These are phyloP conservation scores for Campoplex nolae DNA, from an alignment of 2,888 invertebrate genomes.

Conservation along the genomic window DNA sequence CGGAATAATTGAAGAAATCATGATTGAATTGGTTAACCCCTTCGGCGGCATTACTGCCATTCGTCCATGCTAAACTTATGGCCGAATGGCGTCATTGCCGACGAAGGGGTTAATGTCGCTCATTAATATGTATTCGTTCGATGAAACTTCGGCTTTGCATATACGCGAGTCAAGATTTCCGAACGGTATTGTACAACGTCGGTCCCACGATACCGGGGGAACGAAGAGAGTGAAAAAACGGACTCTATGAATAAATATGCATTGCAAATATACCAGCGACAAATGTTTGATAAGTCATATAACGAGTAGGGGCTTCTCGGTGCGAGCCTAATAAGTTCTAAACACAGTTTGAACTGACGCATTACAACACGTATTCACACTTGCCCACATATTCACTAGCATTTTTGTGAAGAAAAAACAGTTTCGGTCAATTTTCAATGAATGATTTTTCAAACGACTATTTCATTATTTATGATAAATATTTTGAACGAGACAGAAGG, in stretches of 20 bases:
- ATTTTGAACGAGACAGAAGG: not conserved
- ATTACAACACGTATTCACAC: conserved; percentile 10
- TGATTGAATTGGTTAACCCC: not conserved
- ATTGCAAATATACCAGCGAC: conserved; percentile 45
- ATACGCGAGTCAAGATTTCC: not conserved
- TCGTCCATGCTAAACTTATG: no score
- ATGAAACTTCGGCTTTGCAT: not conserved
- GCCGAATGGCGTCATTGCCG: no score
- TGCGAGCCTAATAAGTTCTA: conserved; percentile 9
- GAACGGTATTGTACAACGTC: not conserved
- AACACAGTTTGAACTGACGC: conserved; percentile 22
- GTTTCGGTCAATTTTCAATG: not conserved
- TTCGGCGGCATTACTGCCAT: not conserved
- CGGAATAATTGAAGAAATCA: not conserved
- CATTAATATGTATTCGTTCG: not conserved
- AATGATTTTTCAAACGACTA: not conserved
- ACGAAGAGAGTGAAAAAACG: conserved; percentile 4
- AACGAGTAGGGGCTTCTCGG: conserved; percentile 2
- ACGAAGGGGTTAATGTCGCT: no score
- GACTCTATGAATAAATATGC: conserved; percentile 38
- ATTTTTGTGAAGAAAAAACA: not conserved
- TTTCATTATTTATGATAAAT: not conserved
- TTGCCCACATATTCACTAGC: not conserved
- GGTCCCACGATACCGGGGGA: conserved; percentile 6
- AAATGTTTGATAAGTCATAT: conserved; percentile 30